Percentiles rank a stretch among this genome's conserved stretches.
Evolutionary conservation across 2,797 vertebrate genomes (phyloP).

Genomic region (Xenops minutus): DNA sequence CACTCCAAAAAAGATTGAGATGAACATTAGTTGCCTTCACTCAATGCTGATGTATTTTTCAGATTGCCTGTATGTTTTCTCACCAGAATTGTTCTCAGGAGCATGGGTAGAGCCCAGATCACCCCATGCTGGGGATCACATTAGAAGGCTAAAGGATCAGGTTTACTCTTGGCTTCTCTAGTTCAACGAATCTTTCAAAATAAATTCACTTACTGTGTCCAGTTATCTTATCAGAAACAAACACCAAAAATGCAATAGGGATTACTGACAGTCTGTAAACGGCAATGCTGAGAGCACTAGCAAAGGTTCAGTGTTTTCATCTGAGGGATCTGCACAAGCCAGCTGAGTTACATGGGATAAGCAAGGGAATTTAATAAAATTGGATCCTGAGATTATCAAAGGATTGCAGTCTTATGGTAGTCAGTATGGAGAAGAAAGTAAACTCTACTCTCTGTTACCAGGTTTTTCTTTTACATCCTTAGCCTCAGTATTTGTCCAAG

Average conservation of each 20-base stretch:
- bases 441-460: not conserved
- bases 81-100: not conserved
- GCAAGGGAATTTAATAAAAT: not conserved
- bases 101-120: fast-evolving
- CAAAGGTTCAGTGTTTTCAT: not conserved
- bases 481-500: not conserved
- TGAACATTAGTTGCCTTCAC: not conserved
- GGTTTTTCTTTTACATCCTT: not conserved
- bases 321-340: not conserved
- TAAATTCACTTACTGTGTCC: not conserved
- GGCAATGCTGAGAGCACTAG: not conserved
- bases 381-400: not conserved
- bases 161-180: not conserved
- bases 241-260: not conserved
- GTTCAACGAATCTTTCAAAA: not conserved
- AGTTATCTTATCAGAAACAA: not conserved
- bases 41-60: not conserved
- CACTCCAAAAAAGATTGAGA: not conserved
- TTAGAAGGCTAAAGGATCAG: not conserved
- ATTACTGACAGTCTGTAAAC: not conserved
- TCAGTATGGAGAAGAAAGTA: not conserved
- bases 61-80: not conserved
- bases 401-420: not conserved
- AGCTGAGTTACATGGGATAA: not conserved
- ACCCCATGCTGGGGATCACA: not conserved